phyloP scores from a whole-genome alignment of 2,113 vertebrate species.

The Chauna torquata region DNA sequence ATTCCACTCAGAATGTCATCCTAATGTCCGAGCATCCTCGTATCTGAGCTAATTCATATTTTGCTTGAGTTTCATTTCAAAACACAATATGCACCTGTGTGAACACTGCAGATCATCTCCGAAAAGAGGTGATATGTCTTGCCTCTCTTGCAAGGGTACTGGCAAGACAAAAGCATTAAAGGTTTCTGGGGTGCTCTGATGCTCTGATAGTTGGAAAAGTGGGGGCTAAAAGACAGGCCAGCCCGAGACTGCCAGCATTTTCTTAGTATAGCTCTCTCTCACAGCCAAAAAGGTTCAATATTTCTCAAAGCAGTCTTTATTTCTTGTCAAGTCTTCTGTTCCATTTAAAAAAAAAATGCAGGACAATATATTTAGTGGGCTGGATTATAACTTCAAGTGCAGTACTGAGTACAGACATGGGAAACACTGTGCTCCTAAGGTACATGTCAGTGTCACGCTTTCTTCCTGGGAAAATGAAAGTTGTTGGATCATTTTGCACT shows the following conservation, averaged over 20 bases:
- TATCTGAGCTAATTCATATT: not conserved
- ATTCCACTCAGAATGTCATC: not conserved
- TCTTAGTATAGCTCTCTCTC: not conserved
- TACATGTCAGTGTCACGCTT: not conserved
- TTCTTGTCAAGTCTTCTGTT: not conserved
- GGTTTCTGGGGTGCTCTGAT: not conserved
- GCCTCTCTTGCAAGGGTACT: not conserved
- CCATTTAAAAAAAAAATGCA: not conserved
- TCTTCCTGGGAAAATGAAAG: not conserved
- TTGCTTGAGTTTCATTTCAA: not conserved
- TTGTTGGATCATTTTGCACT: not conserved
- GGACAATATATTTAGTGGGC: not conserved
- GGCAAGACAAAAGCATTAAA: not conserved
- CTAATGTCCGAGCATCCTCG: not conserved
- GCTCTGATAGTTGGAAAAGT: not conserved
- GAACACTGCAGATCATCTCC: not conserved
- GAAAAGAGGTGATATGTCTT: not conserved
- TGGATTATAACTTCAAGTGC: not conserved
- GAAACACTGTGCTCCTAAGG: not conserved
- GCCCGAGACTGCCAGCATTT: not conserved
- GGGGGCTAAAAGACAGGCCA: not conserved
- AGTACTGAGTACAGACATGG: not conserved
- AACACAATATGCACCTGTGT: not conserved
- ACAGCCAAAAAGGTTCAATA: not conserved
- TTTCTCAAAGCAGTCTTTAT: not conserved